phyloP scores from a whole-genome alignment of 2,113 vertebrate genomes.

The Oreochromis niloticus region DNA sequence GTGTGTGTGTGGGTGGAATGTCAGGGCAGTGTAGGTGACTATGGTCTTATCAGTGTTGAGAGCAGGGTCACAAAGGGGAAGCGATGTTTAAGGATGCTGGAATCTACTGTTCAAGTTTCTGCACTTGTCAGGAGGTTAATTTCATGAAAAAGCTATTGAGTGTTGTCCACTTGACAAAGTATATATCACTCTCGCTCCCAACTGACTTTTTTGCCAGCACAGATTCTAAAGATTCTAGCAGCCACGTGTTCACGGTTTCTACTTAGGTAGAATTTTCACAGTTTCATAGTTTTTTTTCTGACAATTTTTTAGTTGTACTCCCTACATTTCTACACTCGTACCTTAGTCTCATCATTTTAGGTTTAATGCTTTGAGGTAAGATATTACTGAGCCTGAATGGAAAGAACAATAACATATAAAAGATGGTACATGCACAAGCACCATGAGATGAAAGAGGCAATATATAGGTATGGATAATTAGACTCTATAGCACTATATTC shows the following conservation, averaged over 20 bases:
- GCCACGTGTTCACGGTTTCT: not conserved
- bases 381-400: not conserved
- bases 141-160: constrained; percentile 4
- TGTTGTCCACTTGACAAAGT: constrained; percentile 10
- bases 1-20: constrained; percentile 27
- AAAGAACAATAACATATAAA: not conserved
- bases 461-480: not conserved
- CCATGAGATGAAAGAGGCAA: not conserved
- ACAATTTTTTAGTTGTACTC: not conserved
- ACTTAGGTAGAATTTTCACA: not conserved
- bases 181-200: not conserved
- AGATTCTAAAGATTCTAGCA: not conserved
- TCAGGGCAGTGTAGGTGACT: constrained; percentile 19
- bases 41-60: constrained; percentile 20
- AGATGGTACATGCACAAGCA: not conserved
- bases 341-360: not conserved
- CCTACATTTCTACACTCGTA: not conserved
- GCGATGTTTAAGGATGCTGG: not conserved
- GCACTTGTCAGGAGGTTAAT: constrained; percentile 35
- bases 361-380: not conserved
- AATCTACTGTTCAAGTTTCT: constrained; percentile 20
- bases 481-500: not conserved
- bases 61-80: not conserved
- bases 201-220: not conserved
- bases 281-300: not conserved